Evolutionary conservation across 1,140 invertebrate species (phyloP), one percentile per base, ranked within the genome.

Genomic region (Cherax destructor): DNA sequence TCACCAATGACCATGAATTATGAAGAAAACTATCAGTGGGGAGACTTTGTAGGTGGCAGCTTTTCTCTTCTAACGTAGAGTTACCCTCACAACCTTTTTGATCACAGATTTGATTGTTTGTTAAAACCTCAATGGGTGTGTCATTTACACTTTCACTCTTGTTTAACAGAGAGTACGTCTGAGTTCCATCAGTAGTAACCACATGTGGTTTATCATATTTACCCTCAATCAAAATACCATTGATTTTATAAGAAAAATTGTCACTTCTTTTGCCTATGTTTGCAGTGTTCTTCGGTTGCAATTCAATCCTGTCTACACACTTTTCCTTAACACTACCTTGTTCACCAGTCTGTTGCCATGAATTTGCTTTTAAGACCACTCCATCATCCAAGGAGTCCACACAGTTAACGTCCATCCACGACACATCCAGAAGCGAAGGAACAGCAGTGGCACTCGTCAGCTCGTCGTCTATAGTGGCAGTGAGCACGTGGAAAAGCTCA

Each of bases 381-480:
- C 92, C 92, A 78, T 80, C 83, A 13, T 83, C n/a, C 21, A 80
- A 47, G 24, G 56, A 56, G 18, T 77, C 30, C 56, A 72, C 47
- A 16, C 83, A 56, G 77, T 56, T 81, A n/a, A 79, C 83, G 18
- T 89, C 85, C 30, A 89, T 56, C 92, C 89, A 91, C 5, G 88
- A 91, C 16, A 87, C 69, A 61, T 91, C 89, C 24, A 89, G 80
- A 21, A 89, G 84, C 21, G 86, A 93, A 61, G 76, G 84, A 16
- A 85, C 81, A 24, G 59, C 16, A 10, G 83, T 47, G 4, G 76
- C 74, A 86, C 41, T 91, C 10, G 61, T 95, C 21, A 96, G 96
- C 95, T 99, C 98, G 94, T 98, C 97, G 94, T 98, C 97, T 30
- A 99, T 95, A 52, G 98, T 98, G 50, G 97, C 96, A 16, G 98